A percentile compares a stretch with the other conserved stretches of the same genome.
phyloP scores from a whole-genome alignment of 2,888 invertebrate species.

The Busseola fusca region DNA sequence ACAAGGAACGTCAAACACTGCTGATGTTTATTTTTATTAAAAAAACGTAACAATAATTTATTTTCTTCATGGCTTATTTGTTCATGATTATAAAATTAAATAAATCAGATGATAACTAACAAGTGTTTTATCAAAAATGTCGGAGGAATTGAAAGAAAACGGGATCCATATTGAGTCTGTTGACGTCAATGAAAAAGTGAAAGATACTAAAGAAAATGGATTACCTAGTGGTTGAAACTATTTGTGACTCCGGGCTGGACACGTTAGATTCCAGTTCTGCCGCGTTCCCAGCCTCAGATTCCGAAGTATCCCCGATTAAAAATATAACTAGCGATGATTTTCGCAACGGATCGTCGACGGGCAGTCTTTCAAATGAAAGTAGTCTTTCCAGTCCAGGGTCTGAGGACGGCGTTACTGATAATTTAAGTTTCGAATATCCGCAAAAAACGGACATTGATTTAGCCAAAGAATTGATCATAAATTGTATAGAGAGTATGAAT shows the following conservation, averaged over 20 bases:
- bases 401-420: conserved; percentile 60
- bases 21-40: conserved; percentile 78
- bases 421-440: conserved; percentile 56
- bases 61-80: conserved; percentile 70
- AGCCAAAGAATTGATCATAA: conserved; percentile 61
- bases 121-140: conserved; percentile 71
- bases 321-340: conserved; percentile 51
- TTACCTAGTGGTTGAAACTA: conserved; percentile 65
- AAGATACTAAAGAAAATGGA: conserved; percentile 77
- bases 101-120: conserved; percentile 61
- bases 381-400: conserved; percentile 65
- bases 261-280: conserved; percentile 68
- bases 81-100: conserved; percentile 57
- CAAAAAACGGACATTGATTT: conserved; percentile 53
- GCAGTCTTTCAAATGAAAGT: conserved; percentile 59
- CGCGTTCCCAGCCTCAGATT: conserved; percentile 66
- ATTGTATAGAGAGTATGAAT: conserved; percentile 37
- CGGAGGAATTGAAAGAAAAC: conserved; percentile 67
- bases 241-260: conserved; percentile 77
- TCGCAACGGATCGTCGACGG: conserved; percentile 28
- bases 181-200: conserved; percentile 74
- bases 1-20: conserved; percentile 61
- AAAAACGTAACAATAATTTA: conserved; percentile 65
- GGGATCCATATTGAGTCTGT: conserved; percentile 73
- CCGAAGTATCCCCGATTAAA: conserved; percentile 68